phyloP scores from a whole-genome alignment of 1,140 invertebrate species.

The Pachypeltis micranthus region DNA sequence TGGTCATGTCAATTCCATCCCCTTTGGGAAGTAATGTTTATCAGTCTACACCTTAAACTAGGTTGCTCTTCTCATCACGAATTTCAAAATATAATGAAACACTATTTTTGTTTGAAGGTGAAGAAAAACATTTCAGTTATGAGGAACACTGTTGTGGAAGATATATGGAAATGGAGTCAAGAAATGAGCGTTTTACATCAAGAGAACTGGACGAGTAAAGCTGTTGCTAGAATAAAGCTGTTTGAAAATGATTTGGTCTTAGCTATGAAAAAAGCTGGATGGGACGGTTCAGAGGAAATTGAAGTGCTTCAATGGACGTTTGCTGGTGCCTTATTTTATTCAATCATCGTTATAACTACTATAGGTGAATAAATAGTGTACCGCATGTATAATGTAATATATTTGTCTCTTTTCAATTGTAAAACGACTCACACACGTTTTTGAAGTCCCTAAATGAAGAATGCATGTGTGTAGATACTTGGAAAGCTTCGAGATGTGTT shows the following conservation, averaged over 20 bases:
- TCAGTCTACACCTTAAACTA: no score
- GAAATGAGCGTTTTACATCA: slow-evolving; percentile 49
- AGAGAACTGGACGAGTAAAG: slow-evolving; percentile 56
- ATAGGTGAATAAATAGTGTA: slow-evolving; percentile 78
- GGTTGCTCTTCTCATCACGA: no score
- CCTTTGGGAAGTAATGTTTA: slow-evolving; percentile 8
- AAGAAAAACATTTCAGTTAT: slow-evolving; percentile 63
- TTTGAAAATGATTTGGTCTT: slow-evolving; percentile 72
- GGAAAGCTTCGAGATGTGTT: no score
- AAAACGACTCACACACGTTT: no score
- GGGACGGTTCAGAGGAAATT: slow-evolving; percentile 75
- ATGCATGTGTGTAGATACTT: not conserved
- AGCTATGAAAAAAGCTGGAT: slow-evolving; percentile 78
- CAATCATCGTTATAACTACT: slow-evolving; percentile 93
- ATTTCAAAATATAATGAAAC: no score
- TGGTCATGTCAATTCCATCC: not conserved
- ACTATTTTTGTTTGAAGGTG: no score
- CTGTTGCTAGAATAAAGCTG: slow-evolving; percentile 45
- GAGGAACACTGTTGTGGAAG: slow-evolving; percentile 58
- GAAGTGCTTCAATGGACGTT: slow-evolving; percentile 76
- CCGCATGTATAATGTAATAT: no score
- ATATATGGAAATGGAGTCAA: slow-evolving; percentile 66
- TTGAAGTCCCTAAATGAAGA: no score
- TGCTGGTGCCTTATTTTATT: slow-evolving; percentile 86
- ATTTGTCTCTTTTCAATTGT: no score